Conservation (phyloP, 2,797 vertebrate species). For the Anniella stebbinsi region DNA sequence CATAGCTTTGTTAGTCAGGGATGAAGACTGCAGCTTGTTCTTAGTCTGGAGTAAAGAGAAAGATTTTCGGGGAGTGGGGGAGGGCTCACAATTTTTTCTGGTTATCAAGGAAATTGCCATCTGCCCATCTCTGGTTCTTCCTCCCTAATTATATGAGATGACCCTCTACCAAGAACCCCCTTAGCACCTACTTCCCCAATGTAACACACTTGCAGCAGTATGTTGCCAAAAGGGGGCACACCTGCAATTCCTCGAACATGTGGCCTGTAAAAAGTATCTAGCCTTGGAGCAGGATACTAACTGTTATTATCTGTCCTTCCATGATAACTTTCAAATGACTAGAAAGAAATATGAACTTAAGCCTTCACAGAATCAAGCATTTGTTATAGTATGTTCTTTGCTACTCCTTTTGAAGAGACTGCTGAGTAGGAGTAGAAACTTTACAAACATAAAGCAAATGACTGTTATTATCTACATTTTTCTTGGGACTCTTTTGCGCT, state of each 20-base stretch:
- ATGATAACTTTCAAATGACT: neutral
- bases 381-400: constrained; percentile 2
- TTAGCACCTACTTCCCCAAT: neutral
- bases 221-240: neutral
- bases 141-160: constrained; percentile 17
- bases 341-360: neutral
- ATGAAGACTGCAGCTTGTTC: constrained; percentile 1
- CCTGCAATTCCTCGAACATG: neutral
- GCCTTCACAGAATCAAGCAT: neutral
- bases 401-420: neutral
- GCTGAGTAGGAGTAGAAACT: fast-evolving
- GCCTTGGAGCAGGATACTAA: neutral
- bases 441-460: neutral
- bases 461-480: neutral
- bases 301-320: neutral
- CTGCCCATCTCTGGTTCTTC: constrained; percentile 24
- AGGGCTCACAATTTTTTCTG: constrained; percentile 8
- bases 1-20: neutral
- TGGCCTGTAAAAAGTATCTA: neutral
- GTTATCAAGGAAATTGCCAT: constrained; percentile 18
- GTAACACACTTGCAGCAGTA: neutral
- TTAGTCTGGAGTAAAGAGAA: neutral
- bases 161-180: neutral
- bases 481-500: constrained; percentile 7
- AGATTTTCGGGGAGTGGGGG: constrained; percentile 10